These are phyloP conservation scores for Heterohyrax brucei DNA, from an alignment of 2,797 vertebrate genomes.

Conservation along the genomic window DNA sequence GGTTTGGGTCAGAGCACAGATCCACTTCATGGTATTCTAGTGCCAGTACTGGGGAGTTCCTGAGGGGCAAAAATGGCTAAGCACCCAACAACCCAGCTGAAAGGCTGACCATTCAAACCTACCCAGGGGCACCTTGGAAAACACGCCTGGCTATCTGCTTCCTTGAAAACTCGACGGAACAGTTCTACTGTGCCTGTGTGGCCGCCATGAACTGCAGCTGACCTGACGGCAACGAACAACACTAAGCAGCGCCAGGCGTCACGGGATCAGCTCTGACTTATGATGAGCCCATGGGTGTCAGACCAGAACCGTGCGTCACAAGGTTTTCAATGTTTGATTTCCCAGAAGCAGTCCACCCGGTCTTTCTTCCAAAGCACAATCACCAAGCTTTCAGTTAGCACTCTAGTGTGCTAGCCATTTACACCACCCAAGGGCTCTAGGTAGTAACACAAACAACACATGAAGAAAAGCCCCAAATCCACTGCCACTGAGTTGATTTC, in stretches of 20 bases:
- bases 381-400: background rate
- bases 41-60: background rate
- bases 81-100: background rate
- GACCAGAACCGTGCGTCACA: background rate
- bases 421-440: background rate
- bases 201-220: too few relatives aligned
- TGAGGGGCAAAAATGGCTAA: background rate
- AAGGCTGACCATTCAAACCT: background rate
- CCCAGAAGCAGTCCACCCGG: background rate
- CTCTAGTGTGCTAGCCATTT: background rate
- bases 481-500: too few relatives aligned
- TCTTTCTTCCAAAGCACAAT: background rate
- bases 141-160: background rate
- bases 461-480: too few relatives aligned
- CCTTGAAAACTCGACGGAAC: too few relatives aligned
- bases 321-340: background rate
- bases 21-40: background rate
- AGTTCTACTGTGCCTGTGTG: background rate
- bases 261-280: background rate
- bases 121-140: background rate
- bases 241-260: background rate
- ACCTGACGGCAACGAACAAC: too few relatives aligned
- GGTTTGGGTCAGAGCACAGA: too few relatives aligned
- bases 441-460: background rate
- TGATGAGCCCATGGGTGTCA: background rate